Percentiles rank a stretch among this genome's conserved stretches.
These are phyloP conservation scores for Crenichthys baileyi DNA, from an alignment of 2,797 vertebrate genomes.

Conservation along the genomic window DNA sequence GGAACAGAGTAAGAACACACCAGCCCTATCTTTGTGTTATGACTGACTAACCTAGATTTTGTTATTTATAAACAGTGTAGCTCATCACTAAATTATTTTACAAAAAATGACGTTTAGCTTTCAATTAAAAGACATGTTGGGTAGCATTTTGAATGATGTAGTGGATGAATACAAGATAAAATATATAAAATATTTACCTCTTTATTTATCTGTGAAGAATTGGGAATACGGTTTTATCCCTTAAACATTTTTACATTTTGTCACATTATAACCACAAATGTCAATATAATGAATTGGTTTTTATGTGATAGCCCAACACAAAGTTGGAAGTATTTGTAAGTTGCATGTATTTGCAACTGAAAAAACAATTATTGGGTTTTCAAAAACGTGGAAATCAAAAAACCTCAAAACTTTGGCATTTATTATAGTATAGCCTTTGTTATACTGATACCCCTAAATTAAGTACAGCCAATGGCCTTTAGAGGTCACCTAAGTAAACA, in stretches of 20 bases:
- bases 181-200: no score
- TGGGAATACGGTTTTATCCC: background rate
- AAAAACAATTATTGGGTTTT: background rate
- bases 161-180: background rate
- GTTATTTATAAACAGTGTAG: background rate
- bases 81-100: background rate
- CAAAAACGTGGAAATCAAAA: background rate
- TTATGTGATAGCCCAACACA: background rate
- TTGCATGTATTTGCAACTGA: background rate
- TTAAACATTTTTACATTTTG: background rate
- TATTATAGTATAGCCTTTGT: background rate
- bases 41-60: no score
- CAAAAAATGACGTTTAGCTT: background rate
- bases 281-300: background rate
- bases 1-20: slow-evolving; percentile 84
- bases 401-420: background rate
- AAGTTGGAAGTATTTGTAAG: background rate
- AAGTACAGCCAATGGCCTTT: background rate
- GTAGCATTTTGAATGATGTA: background rate
- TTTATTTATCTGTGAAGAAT: background rate
- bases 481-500: no score
- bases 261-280: background rate
- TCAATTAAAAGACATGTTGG: no score
- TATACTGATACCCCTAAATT: background rate
- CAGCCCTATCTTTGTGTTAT: background rate